Percentiles rank a stretch among this genome's conserved stretches.
These are phyloP conservation scores for Sandelia bainsii DNA, from an alignment of 2,797 vertebrate genomes.

Conservation along the genomic window DNA sequence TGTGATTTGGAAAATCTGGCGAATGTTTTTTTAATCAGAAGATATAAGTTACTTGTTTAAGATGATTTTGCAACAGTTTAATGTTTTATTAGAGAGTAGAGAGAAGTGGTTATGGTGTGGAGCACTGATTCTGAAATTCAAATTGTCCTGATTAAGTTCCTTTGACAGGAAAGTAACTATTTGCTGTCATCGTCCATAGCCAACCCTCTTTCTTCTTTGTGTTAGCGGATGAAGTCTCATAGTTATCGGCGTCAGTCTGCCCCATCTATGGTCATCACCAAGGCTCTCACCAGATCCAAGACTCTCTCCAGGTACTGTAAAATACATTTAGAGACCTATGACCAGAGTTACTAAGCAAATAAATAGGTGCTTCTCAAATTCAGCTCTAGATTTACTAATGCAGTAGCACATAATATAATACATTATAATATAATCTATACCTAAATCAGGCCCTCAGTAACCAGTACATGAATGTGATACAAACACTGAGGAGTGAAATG, in stretches of 20 bases:
- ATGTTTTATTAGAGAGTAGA: too few relatives aligned
- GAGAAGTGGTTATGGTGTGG: too few relatives aligned
- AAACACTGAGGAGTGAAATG: background rate
- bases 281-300: slow-evolving; percentile 91
- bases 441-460: background rate
- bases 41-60: background rate
- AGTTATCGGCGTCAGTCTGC: slow-evolving; percentile 92
- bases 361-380: too few relatives aligned
- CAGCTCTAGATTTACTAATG: too few relatives aligned
- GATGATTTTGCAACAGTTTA: background rate
- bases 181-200: background rate
- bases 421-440: too few relatives aligned
- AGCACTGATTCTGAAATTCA: too few relatives aligned
- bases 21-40: background rate
- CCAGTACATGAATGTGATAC: background rate
- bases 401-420: too few relatives aligned
- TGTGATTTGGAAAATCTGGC: background rate
- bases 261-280: slow-evolving; percentile 91
- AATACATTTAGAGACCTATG: background rate
- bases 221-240: slow-evolving; percentile 90
- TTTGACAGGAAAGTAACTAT: too few relatives aligned
- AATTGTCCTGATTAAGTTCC: too few relatives aligned
- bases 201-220: slow-evolving; percentile 13
- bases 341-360: too few relatives aligned
- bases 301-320: slow-evolving; percentile 87